Conservation (phyloP, 2,888 invertebrate genomes). For the Allacma fusca region DNA sequence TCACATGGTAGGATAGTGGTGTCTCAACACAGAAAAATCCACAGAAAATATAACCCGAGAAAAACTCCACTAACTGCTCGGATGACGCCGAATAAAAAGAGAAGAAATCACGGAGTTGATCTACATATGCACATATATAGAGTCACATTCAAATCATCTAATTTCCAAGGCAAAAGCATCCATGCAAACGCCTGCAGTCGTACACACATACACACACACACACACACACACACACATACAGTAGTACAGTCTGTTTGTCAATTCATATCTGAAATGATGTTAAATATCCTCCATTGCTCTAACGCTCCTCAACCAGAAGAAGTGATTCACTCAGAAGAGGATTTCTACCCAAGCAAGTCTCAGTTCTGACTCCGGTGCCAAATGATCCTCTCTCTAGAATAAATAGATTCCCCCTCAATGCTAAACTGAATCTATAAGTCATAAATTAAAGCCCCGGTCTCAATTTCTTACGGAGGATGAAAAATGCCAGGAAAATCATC, state of each 20-base stretch:
- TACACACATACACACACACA: neutral
- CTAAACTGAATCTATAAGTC: neutral
- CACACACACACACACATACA: too few relatives aligned
- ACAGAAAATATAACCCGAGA: too few relatives aligned
- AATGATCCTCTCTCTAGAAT: conserved; percentile 19
- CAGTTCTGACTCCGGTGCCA: conserved; percentile 36
- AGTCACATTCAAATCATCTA: too few relatives aligned
- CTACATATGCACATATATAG: too few relatives aligned
- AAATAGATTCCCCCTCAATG: conserved; percentile 4
- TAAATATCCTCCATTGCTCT: conserved; percentile 15
- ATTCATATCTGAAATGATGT: conserved; percentile 1
- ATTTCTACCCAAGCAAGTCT: neutral
- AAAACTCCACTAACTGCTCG: too few relatives aligned
- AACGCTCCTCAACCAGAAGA: neutral
- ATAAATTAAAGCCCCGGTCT: neutral
- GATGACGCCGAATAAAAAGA: too few relatives aligned
- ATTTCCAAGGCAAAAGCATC: conserved; percentile 20
- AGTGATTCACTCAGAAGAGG: conserved; percentile 13
- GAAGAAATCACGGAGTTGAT: too few relatives aligned
- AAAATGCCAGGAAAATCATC: too few relatives aligned
- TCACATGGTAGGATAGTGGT: too few relatives aligned
- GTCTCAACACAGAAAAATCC: too few relatives aligned
- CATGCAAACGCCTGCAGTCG: too few relatives aligned
- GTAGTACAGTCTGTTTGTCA: neutral
- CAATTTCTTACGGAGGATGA: too few relatives aligned